Evolutionary conservation across 2,113 vertebrate genomes (phyloP), one percentile per base, ranked within the genome.

Genomic region (Podilymbus podiceps): DNA sequence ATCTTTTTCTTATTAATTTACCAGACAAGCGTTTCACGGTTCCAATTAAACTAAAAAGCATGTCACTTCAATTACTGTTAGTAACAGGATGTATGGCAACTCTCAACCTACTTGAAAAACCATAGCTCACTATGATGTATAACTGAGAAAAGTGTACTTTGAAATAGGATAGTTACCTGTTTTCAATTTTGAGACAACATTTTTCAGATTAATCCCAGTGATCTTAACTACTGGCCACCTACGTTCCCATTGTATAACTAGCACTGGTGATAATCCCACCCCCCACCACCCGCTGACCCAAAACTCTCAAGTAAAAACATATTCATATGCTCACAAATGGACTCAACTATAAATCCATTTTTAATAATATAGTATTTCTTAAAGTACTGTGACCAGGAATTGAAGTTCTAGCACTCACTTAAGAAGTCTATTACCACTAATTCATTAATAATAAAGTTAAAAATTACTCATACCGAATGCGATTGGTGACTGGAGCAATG

Each of bases 401-500:
- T 89, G 90, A 93, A 95, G 95, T 82, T 95, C 96, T 98, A 96
- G 89, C 64, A 90, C 58, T 97, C 73, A 95, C 76, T 85, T 92
- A 98, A 97, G 79, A 94, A 91, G 91, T 83, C 79, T 95, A 98
- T 95, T 95, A 95, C 76, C 95, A 86, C 89, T 97, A 97, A 93
- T 88, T 88, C 88, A 96, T 93, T 88, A 97, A 96, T 92, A 97
- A 97, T 96, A 96, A 97, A 97, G 96, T 96, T 97, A 96, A 95
- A 95, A 98, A 88, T 93, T 94, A 97, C 96, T 97, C 99, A 97
- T 99, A 99, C 99, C 99, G 98, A 98, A 98, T 96, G 97, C 8
- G 99, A 99, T 92, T 98, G 97, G 89, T 98, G 98, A 89, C 97
- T 98, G 96, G 98, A 98, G 94, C 94, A 98, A 71, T 98, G 98